Evolutionary conservation across 2,113 vertebrate species (phyloP).

Genomic region (Bubalus kerabau): DNA sequence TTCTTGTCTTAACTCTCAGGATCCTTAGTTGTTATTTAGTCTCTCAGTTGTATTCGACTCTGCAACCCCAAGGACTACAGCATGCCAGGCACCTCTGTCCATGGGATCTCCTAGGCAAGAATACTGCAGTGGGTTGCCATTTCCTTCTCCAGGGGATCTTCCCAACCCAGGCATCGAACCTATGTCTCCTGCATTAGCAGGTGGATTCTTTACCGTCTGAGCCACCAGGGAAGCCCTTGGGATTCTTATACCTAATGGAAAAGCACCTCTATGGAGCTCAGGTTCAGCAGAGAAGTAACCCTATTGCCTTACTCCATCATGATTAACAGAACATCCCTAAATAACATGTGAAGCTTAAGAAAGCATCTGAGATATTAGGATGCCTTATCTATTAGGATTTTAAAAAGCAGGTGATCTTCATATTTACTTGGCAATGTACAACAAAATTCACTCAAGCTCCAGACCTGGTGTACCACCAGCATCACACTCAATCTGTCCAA

Average conservation of each 20-base stretch:
- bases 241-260: background rate
- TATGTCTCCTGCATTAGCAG: background rate
- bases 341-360: background rate
- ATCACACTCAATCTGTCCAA: background rate
- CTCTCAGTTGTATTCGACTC: background rate
- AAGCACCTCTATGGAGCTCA: background rate
- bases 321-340: background rate
- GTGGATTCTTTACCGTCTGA: background rate
- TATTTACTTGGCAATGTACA: background rate
- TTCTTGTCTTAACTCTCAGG: background rate
- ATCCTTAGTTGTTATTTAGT: background rate
- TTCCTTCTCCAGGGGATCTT: background rate
- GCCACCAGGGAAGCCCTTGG: background rate
- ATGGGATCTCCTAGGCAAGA: background rate
- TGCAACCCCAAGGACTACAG: background rate
- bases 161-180: background rate
- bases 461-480: background rate
- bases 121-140: background rate
- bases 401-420: background rate
- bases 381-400: background rate
- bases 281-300: background rate
- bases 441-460: background rate
- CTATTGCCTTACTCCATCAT: background rate
- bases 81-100: background rate
- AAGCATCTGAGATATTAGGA: background rate